phyloP scores from a whole-genome alignment of 1,140 invertebrate species.

The Campodea augens region DNA sequence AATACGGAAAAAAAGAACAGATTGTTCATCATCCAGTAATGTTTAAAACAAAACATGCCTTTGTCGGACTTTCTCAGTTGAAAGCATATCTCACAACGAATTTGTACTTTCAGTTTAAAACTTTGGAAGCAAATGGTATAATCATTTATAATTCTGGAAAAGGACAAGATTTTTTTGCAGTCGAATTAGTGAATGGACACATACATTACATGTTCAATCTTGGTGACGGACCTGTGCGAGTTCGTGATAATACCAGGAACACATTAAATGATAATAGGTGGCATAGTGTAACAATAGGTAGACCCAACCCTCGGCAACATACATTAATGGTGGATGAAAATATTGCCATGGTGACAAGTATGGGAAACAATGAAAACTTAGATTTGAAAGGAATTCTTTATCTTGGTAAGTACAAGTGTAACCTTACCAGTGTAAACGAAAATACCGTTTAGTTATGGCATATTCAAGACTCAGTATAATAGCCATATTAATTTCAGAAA shows the following conservation, averaged over 20 bases:
- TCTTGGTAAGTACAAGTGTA: conserved; percentile 66
- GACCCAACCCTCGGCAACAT: conserved; percentile 68
- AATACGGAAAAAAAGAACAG: conserved; percentile 56
- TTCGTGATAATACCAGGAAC: conserved; percentile 54
- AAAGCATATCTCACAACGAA: conserved; percentile 77
- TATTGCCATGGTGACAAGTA: conserved; percentile 55
- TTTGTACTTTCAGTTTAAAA: conserved; percentile 85
- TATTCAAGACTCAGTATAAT: too few relatives aligned
- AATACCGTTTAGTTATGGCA: too few relatives aligned
- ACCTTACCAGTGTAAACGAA: too few relatives aligned
- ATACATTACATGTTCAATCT: conserved; percentile 81
- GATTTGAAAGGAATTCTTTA: conserved; percentile 77
- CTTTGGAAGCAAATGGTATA: conserved; percentile 72
- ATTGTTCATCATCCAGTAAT: conserved; percentile 75
- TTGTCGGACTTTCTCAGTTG: conserved; percentile 66
- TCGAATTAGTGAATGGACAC: conserved; percentile 84
- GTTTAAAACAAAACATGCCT: conserved; percentile 79
- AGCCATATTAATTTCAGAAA: too few relatives aligned
- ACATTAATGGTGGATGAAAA: conserved; percentile 80
- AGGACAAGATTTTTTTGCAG: conserved; percentile 75
- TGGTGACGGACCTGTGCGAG: conserved; percentile 70
- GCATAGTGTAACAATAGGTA: conserved; percentile 75
- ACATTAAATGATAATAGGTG: conserved; percentile 81
- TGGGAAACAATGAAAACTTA: conserved; percentile 59
- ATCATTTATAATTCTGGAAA: conserved; percentile 83